Percentiles rank a stretch among this genome's conserved stretches.
These are phyloP conservation scores for Nebria ingens DNA, from an alignment of 1,140 invertebrate genomes.

Conservation along the genomic window DNA sequence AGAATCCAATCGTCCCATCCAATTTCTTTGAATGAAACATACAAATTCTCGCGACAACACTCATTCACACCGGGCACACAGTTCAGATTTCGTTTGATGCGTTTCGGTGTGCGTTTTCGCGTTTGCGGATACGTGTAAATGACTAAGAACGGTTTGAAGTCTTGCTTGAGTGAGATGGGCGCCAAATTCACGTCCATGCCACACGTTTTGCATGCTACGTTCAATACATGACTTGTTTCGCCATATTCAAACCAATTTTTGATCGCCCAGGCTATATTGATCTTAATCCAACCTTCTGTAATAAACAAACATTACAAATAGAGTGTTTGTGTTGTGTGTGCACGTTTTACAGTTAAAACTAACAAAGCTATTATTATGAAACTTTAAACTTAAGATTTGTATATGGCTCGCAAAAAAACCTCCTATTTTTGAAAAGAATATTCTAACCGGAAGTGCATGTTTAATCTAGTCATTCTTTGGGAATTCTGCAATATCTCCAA, in stretches of 20 bases:
- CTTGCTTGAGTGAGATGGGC: constrained; percentile 50
- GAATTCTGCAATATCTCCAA: no score
- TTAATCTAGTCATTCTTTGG: no score
- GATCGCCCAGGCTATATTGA: constrained; percentile 61
- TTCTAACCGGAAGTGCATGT: no score
- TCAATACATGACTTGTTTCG: constrained; percentile 53
- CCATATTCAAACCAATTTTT: constrained; percentile 59
- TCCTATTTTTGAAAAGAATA: no score
- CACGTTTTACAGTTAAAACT: no score
- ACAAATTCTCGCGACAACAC: constrained; percentile 73
- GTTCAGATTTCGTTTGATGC: constrained; percentile 49
- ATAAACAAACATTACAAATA: no score
- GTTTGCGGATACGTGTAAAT: constrained; percentile 52
- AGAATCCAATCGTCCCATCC: constrained; percentile 85
- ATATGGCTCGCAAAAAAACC: no score
- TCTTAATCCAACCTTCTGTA: constrained; percentile 68
- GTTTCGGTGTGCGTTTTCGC: constrained; percentile 28
- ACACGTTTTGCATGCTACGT: constrained; percentile 67
- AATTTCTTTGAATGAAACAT: constrained; percentile 71
- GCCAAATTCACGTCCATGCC: constrained; percentile 47
- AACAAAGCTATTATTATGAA: no score
- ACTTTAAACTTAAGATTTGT: no score
- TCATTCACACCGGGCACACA: constrained; percentile 58
- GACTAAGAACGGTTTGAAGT: constrained; percentile 60
- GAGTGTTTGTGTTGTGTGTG: no score